Evolutionary conservation across 2,797 vertebrate species (phyloP).

Genomic region (Myotis daubentonii): DNA sequence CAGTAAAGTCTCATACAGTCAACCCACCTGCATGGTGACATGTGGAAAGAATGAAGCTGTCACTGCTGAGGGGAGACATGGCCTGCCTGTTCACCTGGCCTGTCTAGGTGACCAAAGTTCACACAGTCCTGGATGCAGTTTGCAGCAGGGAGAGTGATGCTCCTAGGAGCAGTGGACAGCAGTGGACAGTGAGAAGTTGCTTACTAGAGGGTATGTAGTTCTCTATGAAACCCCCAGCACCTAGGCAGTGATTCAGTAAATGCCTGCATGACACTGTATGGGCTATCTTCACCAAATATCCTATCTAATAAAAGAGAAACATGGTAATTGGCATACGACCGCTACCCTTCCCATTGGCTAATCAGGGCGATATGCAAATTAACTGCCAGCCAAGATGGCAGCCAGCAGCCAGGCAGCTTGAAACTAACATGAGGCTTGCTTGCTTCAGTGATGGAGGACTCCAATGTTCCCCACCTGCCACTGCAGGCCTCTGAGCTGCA

Average conservation of each 20-base stretch:
- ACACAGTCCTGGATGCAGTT: rapidly evolving
- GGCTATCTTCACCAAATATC: not conserved
- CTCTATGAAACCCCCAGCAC: not conserved
- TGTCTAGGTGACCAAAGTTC: not conserved
- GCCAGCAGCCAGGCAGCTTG: too few relatives aligned
- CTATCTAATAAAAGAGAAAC: too few relatives aligned
- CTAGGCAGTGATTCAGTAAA: not conserved
- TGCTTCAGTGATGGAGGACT: too few relatives aligned
- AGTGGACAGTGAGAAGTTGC: not conserved
- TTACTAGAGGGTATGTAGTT: not conserved
- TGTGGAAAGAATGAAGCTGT: not conserved
- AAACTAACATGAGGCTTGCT: too few relatives aligned
- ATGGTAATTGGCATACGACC: too few relatives aligned
- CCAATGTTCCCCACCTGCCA: too few relatives aligned
- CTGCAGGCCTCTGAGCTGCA: too few relatives aligned
- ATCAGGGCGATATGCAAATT: too few relatives aligned
- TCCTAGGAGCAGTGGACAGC: not conserved
- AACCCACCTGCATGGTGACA: too few relatives aligned
- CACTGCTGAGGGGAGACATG: not conserved
- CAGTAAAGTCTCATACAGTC: not conserved
- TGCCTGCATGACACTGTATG: not conserved
- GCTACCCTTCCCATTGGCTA: too few relatives aligned
- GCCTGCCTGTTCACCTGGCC: too few relatives aligned
- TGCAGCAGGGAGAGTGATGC: not conserved
- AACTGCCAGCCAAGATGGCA: too few relatives aligned